A percentile compares a stretch with the other conserved stretches of the same genome.
These are phyloP conservation scores for Oceanodroma tethys DNA, from an alignment of 2,113 vertebrate species.

Conservation along the genomic window DNA sequence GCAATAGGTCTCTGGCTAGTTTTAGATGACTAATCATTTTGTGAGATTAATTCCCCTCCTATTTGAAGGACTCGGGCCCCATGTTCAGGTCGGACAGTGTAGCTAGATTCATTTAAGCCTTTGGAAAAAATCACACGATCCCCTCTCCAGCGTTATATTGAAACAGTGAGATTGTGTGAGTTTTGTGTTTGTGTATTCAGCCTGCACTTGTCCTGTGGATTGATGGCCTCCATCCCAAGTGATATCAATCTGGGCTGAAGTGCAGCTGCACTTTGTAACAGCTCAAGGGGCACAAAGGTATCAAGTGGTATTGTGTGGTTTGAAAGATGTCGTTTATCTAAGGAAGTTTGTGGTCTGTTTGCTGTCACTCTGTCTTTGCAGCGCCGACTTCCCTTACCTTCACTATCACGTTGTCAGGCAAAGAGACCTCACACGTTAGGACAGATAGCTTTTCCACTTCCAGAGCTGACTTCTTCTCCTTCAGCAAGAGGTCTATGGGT, in stretches of 20 bases:
- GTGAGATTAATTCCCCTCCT: not conserved
- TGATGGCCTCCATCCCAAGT: not conserved
- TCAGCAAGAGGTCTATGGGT: not conserved
- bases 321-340: constrained; percentile 58
- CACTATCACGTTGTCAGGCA: not conserved
- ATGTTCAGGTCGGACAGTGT: not conserved
- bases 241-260: constrained; percentile 48
- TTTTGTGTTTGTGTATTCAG: constrained; percentile 13
- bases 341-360: constrained; percentile 55
- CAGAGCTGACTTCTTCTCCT: not conserved
- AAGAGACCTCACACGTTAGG: constrained; percentile 32
- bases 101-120: not conserved
- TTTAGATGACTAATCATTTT: not conserved
- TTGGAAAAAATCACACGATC: not conserved
- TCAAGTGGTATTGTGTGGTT: constrained; percentile 45
- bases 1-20: not conserved
- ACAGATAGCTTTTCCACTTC: constrained; percentile 1
- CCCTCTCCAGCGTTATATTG: accelerated
- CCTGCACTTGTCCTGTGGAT: constrained; percentile 28
- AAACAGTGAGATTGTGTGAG: not conserved
- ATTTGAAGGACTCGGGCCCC: not conserved
- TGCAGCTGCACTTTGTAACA: constrained; percentile 62
- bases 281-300: constrained; percentile 33
- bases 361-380: constrained; percentile 50
- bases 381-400: not conserved